phyloP scores from a whole-genome alignment of 2,888 invertebrate genomes.

The Phyto melanocephala region DNA sequence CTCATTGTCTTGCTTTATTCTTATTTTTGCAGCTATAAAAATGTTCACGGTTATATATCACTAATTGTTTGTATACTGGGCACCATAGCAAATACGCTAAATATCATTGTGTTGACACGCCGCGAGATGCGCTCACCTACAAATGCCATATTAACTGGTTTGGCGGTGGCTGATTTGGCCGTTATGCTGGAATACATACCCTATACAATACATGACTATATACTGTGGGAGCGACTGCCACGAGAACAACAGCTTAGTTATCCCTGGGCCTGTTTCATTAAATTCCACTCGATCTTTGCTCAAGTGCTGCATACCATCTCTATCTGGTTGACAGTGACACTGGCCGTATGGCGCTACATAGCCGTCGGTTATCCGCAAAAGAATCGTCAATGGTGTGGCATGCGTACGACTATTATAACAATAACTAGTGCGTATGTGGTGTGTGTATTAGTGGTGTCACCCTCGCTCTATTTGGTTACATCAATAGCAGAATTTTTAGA shows the following conservation, averaged over 20 bases:
- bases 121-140: constrained; percentile 95
- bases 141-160: constrained; percentile 92
- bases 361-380: constrained; percentile 90
- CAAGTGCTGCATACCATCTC: constrained; percentile 94
- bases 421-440: constrained; percentile 89
- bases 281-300: constrained; percentile 93
- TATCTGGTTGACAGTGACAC: constrained; percentile 93
- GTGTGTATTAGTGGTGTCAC: constrained; percentile 85
- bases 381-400: constrained; percentile 90
- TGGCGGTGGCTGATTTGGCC: constrained; percentile 94
- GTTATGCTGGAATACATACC: constrained; percentile 97
- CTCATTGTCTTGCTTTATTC: too few relatives aligned
- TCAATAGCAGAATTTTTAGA: constrained; percentile 83
- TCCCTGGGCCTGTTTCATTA: constrained; percentile 90
- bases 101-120: constrained; percentile 92
- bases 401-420: constrained; percentile 86
- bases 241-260: constrained; percentile 82
- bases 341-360: constrained; percentile 95
- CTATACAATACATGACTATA: constrained; percentile 89
- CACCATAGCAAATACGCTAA: constrained; percentile 93
- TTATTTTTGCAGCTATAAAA: constrained; percentile 83
- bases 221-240: constrained; percentile 80
- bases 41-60: constrained; percentile 91
- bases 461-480: constrained; percentile 89
- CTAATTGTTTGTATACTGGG: constrained; percentile 93